Percentiles rank a stretch among this genome's conserved stretches.
These are phyloP conservation scores for Gerris buenoi DNA, from an alignment of 1,140 invertebrate species.

Conservation along the genomic window DNA sequence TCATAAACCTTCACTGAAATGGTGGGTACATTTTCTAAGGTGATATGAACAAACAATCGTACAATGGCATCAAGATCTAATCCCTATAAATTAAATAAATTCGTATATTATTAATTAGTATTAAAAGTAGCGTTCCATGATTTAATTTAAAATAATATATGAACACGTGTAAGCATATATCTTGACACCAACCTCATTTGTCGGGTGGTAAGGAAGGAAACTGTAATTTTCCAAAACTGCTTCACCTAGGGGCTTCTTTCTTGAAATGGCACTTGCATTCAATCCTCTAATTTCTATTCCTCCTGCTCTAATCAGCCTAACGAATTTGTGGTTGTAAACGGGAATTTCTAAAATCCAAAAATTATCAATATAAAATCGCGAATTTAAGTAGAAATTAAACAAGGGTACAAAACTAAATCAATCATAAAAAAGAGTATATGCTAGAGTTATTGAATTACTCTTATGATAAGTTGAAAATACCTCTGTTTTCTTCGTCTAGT, in stretches of 20 bases:
- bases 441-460: neutral
- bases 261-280: conserved; percentile 60
- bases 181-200: neutral
- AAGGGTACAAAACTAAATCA: no score
- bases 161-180: no score
- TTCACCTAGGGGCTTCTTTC: conserved; percentile 41
- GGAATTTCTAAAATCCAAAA: conserved; percentile 18
- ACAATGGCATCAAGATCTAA: conserved; percentile 27
- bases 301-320: conserved; percentile 41
- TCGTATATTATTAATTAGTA: conserved; percentile 6
- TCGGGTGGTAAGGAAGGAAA: conserved; percentile 44
- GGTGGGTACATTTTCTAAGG: conserved; percentile 55
- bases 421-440: neutral
- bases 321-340: conserved; percentile 21
- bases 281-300: conserved; percentile 72
- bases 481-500: neutral
- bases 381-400: no score
- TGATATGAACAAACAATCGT: conserved; percentile 47
- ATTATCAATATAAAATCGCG: no score
- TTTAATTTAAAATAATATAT: no score
- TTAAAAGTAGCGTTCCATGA: no score
- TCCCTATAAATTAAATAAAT: conserved; percentile 15
- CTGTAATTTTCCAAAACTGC: conserved; percentile 56
- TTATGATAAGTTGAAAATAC: neutral
- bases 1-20: conserved; percentile 61